Evolutionary conservation across 2,888 invertebrate species (phyloP).

Genomic region (Leptopterna dolabrata): DNA sequence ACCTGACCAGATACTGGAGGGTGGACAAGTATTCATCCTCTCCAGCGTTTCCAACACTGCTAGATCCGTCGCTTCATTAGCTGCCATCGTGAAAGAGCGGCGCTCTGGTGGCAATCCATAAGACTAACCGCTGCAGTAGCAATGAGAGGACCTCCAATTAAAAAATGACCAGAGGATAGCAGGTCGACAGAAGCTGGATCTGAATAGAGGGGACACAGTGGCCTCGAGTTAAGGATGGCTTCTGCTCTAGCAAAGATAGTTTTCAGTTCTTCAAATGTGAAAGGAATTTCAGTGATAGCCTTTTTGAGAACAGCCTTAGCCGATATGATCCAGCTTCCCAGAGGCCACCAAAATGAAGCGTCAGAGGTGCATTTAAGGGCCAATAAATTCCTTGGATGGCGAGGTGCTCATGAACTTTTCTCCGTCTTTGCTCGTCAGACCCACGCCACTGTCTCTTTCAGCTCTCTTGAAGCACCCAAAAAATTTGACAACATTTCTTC

Average conservation of each 20-base stretch:
- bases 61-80: neutral
- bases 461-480: slow-evolving; percentile 5
- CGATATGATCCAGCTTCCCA: slow-evolving; percentile 64
- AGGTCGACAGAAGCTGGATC: slow-evolving; percentile 60
- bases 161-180: slow-evolving; percentile 65
- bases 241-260: slow-evolving; percentile 63
- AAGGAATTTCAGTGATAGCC: neutral
- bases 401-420: slow-evolving; percentile 62
- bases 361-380: slow-evolving; percentile 59
- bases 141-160: slow-evolving; percentile 62
- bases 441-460: slow-evolving; percentile 19
- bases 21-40: neutral
- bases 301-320: slow-evolving; percentile 58
- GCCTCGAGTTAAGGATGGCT: slow-evolving; percentile 64
- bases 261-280: slow-evolving; percentile 64
- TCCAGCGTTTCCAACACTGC: neutral
- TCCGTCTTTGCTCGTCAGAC: neutral
- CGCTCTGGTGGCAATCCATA: neutral
- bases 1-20: neutral
- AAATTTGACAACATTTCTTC: slow-evolving; percentile 64
- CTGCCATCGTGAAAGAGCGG: neutral
- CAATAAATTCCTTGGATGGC: slow-evolving; percentile 62
- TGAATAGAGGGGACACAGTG: slow-evolving; percentile 62
- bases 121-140: slow-evolving; percentile 61
- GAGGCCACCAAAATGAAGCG: slow-evolving; percentile 64